These are phyloP conservation scores for Drosophila quinaria DNA, from an alignment of 2,888 invertebrate genomes.

Conservation along the genomic window DNA sequence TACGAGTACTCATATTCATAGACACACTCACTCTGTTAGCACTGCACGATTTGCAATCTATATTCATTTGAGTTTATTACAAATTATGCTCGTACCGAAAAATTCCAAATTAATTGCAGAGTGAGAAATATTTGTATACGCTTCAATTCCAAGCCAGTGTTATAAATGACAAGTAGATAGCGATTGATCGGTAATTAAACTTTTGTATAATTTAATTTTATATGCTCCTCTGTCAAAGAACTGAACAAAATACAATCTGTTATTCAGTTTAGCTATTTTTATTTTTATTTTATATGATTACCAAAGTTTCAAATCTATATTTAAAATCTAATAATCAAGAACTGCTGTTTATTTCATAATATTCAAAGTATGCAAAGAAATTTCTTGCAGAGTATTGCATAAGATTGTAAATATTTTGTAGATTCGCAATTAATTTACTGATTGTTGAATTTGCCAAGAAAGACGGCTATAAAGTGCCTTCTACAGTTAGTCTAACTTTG, in stretches of 20 bases:
- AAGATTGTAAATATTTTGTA: neutral
- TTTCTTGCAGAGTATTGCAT: neutral
- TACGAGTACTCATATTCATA: conserved; percentile 33
- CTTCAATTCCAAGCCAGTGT: neutral
- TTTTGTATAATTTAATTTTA: neutral
- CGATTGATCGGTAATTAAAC: too few relatives aligned
- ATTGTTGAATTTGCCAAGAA: conserved; percentile 1
- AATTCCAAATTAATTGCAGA: neutral
- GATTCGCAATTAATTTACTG: neutral
- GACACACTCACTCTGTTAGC: conserved; percentile 10
- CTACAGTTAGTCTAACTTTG: conserved; percentile 40
- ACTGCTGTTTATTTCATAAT: too few relatives aligned
- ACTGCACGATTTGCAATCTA: conserved; percentile 46
- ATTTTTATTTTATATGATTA: neutral
- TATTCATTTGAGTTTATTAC: conserved; percentile 50
- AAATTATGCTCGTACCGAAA: conserved; percentile 18
- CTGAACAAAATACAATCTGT: neutral
- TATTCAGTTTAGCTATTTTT: neutral
- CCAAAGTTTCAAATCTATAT: neutral
- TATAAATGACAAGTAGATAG: neutral
- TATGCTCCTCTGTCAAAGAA: too few relatives aligned
- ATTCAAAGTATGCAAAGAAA: neutral
- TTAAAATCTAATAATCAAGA: neutral
- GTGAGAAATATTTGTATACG: neutral
- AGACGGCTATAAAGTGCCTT: conserved; percentile 7